A percentile compares a stretch with the other conserved stretches of the same genome.
phyloP scores from a whole-genome alignment of 2,888 invertebrate genomes.

The Raillietiella orientalis region DNA sequence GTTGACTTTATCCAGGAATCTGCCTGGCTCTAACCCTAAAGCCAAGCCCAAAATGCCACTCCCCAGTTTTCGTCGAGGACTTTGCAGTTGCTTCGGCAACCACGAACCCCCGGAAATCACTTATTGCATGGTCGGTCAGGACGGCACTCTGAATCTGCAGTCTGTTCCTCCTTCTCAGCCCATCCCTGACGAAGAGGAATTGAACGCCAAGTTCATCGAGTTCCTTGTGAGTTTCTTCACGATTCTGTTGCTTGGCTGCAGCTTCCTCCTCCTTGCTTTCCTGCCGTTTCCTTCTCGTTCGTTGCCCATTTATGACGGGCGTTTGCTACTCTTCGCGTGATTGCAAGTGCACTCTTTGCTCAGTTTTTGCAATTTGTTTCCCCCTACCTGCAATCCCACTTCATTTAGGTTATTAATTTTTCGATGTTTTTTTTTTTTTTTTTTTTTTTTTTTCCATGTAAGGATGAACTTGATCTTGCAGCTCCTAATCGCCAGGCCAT shows the following conservation, averaged over 20 bases:
- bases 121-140: constrained; percentile 69
- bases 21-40: too few species aligned
- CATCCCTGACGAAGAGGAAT: constrained; percentile 62
- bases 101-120: constrained; percentile 86
- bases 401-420: constrained; percentile 2
- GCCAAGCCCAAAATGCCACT: too few species aligned
- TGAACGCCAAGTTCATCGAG: constrained; percentile 76
- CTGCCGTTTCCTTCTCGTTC: neutral
- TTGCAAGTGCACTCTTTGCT: too few species aligned
- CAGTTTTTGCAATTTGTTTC: too few species aligned
- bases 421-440: constrained; percentile 3
- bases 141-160: constrained; percentile 48
- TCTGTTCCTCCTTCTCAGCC: constrained; percentile 70
- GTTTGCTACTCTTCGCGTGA: too few species aligned
- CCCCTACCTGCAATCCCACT: neutral
- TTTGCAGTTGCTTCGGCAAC: constrained; percentile 15
- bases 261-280: neutral
- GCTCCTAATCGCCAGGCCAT: constrained; percentile 78
- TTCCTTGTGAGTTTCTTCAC: constrained; percentile 35
- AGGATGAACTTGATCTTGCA: constrained; percentile 75
- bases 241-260: neutral
- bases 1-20: too few species aligned
- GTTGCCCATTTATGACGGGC: neutral
- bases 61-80: too few species aligned
- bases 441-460: constrained; percentile 3